Evolutionary conservation across 2,888 invertebrate genomes (phyloP), one percentile per base, ranked within the genome.

Genomic region (Imbricaverruca yamaguchii): DNA sequence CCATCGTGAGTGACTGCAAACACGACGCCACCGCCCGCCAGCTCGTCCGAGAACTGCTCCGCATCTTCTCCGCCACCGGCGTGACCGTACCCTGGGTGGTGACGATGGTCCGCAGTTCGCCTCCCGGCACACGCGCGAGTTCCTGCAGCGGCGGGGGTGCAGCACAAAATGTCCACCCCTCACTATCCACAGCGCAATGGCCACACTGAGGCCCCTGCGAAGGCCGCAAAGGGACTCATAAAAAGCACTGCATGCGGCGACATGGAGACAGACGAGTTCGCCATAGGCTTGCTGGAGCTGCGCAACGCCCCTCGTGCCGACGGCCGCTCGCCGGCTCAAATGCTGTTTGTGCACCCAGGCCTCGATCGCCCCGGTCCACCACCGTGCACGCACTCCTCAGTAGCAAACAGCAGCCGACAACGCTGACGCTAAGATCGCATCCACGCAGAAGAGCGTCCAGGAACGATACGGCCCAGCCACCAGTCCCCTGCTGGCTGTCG

Each of bases 291-390:
- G 55, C 25, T 80, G 55, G 80, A 80, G 56, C 39, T 63, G 81
- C n/a, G 84, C 82, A 83, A 84, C 85, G 10, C 80, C 81, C 21
- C 86, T 85, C 80, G 67, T 81, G 13, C 82, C 83, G 82, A 83
- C 56, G 81, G 80, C 39, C 57, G 80, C 53, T 80, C 81, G 55
- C 80, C 74, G 10, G 78, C 80, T 11, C 80, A 80, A 56, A 12
- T 80, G 7, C 59, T 80, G 18, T 80, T 63, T 56, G 80, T 53
- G 6, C 56, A 61, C 25, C 77, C 81, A 15, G 18, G 61, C n/a
- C 25, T 81, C 81, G 39, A 13, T 25, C 0, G 61, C 77, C 2
- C 80, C 80, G 11, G 69, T 21, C n/a, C 80, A 74, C 55, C 77
- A 80, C 77, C 80, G 78, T 2, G 80, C 80, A 13, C 77, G 63